Evolutionary conservation across 2,888 invertebrate species (phyloP).

Genomic region (Melieria crassipennis): DNA sequence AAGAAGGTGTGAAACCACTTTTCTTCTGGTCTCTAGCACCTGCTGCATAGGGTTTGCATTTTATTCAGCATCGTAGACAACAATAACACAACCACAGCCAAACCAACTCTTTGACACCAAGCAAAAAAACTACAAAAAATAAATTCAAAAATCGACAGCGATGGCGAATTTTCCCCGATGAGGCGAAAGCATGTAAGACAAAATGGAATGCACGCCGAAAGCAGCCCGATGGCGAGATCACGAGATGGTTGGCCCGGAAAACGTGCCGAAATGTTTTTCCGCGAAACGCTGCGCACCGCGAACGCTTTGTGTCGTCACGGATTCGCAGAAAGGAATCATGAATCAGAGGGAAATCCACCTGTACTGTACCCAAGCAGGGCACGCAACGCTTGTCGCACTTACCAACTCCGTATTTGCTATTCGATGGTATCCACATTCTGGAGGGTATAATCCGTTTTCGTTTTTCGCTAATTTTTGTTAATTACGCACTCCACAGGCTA

Average conservation of each 20-base stretch:
- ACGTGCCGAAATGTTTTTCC: conserved; percentile 56
- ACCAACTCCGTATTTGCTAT: conserved; percentile 66
- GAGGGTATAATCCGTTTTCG: not conserved
- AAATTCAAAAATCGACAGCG: too few species aligned
- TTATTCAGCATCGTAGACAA: too few species aligned
- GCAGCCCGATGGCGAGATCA: not conserved
- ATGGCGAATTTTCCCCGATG: too few species aligned
- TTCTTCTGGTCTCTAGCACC: too few species aligned
- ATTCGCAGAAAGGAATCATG: conserved; percentile 31
- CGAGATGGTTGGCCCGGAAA: conserved; percentile 31
- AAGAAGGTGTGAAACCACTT: too few species aligned
- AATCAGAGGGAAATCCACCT: conserved; percentile 29
- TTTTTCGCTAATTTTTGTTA: too few species aligned
- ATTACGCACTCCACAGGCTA: too few species aligned
- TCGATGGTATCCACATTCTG: conserved; percentile 64
- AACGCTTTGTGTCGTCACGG: conserved; percentile 2
- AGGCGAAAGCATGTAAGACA: too few species aligned
- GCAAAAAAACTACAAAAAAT: too few species aligned
- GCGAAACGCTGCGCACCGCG: conserved; percentile 23
- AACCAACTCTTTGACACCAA: too few species aligned
- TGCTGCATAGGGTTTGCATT: too few species aligned
- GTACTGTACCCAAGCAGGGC: not conserved
- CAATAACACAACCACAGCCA: too few species aligned
- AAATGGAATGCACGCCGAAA: not conserved
- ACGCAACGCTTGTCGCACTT: conserved; percentile 46